Conservation (phyloP, 2,113 vertebrate species). For the Hyaena hyaena region DNA sequence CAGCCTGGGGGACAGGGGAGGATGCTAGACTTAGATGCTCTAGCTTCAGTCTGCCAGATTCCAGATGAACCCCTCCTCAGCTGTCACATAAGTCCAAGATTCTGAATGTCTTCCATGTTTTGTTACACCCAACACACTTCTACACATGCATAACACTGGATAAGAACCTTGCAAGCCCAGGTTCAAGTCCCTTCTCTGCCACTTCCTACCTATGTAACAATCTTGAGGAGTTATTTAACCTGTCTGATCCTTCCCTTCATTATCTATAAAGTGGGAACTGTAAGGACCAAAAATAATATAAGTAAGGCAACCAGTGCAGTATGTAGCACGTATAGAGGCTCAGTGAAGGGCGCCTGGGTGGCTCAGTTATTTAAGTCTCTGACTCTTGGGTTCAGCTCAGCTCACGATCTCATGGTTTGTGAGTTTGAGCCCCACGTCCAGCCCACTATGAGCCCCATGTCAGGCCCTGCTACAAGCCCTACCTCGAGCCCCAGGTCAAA, state of each 20-base stretch:
- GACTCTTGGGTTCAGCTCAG: no score
- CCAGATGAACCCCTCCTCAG: background rate
- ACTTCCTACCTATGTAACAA: background rate
- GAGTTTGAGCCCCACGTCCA: no score
- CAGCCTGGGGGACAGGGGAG: constrained; percentile 66
- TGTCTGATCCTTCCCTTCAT: background rate
- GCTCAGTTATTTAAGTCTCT: no score
- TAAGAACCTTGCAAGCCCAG: background rate
- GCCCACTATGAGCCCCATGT: no score
- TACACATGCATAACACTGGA: background rate
- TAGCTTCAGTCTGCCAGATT: background rate
- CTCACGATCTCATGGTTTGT: no score
- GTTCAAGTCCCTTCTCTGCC: background rate
- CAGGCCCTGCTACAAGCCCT: no score
- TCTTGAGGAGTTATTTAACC: background rate
- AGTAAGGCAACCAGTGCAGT: background rate
- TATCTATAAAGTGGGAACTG: background rate
- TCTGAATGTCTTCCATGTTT: background rate
- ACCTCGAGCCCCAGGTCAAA: no score
- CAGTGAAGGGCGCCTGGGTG: background rate
- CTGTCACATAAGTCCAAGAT: background rate
- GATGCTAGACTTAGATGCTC: background rate
- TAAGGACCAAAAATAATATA: background rate
- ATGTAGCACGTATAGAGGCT: background rate
- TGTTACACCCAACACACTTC: background rate